phyloP scores from a whole-genome alignment of 2,888 invertebrate species.

The Scaeva pyrastri region DNA sequence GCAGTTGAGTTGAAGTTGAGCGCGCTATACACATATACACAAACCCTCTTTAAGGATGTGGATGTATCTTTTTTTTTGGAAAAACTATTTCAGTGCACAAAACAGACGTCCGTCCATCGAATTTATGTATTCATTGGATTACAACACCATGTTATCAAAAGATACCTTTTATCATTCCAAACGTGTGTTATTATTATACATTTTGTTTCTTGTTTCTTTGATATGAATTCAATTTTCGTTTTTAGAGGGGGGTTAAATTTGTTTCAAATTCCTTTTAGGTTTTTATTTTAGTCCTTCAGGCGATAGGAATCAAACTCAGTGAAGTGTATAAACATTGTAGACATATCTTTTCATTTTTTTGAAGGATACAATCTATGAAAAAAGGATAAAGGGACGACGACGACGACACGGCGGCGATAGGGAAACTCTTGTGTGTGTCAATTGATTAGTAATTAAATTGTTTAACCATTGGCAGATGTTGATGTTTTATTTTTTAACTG shows the following conservation, averaged over 20 bases:
- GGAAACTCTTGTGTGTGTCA: constrained; percentile 53
- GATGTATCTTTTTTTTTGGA: not conserved
- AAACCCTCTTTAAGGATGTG: constrained; percentile 27
- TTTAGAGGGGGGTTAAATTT: constrained; percentile 43
- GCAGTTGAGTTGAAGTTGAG: constrained; percentile 8
- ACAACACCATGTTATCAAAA: constrained; percentile 63
- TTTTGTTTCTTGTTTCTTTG: constrained; percentile 30
- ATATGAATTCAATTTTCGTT: not conserved
- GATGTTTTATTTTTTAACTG: constrained; percentile 38
- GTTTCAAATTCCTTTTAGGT: constrained; percentile 50
- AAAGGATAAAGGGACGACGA: constrained; percentile 27
- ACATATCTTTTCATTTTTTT: not conserved
- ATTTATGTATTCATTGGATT: constrained; percentile 59
- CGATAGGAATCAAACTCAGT: constrained; percentile 49
- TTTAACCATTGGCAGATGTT: constrained; percentile 66
- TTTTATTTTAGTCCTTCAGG: constrained; percentile 5
- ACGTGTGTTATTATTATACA: constrained; percentile 58
- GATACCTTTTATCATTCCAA: constrained; percentile 31
- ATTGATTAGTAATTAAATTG: constrained; percentile 73
- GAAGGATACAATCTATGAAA: not conserved
- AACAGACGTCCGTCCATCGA: constrained; percentile 54
- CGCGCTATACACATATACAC: not conserved
- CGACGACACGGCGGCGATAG: constrained; percentile 41
- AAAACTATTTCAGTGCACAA: constrained; percentile 15
- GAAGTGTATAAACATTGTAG: constrained; percentile 11